Evolutionary conservation across 1,140 invertebrate species (phyloP), one percentile per base, ranked within the genome.

Genomic region (Lasaia peninsularis): DNA sequence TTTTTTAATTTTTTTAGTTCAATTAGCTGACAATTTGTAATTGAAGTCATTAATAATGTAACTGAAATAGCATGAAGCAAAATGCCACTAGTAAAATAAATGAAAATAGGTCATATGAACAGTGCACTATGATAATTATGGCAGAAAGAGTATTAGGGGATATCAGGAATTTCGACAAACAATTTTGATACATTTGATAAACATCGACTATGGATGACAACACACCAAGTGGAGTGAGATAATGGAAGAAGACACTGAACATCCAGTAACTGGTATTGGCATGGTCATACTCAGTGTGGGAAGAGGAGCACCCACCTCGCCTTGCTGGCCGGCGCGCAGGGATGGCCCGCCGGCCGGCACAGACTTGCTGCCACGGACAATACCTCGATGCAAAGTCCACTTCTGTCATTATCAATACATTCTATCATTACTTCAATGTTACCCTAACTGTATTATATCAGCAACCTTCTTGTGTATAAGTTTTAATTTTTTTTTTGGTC

Each of bases 331-430:
- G 61, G 68, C 69, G 53, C 80, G 79, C 28, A 74, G 77, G 50
- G 78, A 64, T 48, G 70, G 63, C 62, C 69, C 79, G 65, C 70
- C 82, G 73, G 86, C 80, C 78, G 88, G 86, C 81, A 89, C 75
- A 88, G 90, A 73, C 83, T 92, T 92, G 86, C 92, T 93, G 89
- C 93, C 93, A 86, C 94, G 93, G 75, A 93, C 91, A 77, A 94
- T 93, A 89, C 93, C 93, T 74, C 93, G 92, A 88, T 94, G 93
- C 89, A 93, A 92, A 88, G 92, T 94, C 93, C 93, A 94, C 92
- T 94, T 94, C 93, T 94, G 92, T 79, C 68, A 76, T 79, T 77
- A 72, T 71, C 77, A 88, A 80, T 59, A 82, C 52, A 80, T 54
- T 54, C 18, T 37, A 37, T 55, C 35, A 40, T 40, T 55, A 55